Percentiles rank a stretch among this genome's conserved stretches.
Evolutionary conservation across 2,888 invertebrate species (phyloP).

Genomic region (Perizoma affinitatum): DNA sequence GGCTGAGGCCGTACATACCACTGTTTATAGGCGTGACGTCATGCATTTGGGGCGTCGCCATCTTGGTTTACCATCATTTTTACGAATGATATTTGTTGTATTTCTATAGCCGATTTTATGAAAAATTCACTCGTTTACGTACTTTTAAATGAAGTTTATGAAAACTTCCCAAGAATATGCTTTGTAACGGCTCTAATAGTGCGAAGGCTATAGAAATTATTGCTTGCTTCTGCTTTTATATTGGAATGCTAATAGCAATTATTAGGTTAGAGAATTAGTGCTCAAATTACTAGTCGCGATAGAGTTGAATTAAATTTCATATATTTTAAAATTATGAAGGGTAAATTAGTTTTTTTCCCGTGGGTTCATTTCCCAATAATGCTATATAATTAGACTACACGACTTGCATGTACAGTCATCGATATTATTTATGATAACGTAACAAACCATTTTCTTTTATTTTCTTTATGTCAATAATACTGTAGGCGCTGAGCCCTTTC

Average conservation of each 20-base stretch:
- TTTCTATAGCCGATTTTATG: conserved; percentile 40
- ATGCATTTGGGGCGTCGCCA: conserved; percentile 92
- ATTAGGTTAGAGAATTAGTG: conserved; percentile 40
- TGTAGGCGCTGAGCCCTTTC: too few relatives aligned
- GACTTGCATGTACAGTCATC: too few relatives aligned
- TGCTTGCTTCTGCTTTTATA: conserved; percentile 3
- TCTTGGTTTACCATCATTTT: conserved; percentile 75
- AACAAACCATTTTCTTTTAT: too few relatives aligned
- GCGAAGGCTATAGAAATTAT: conserved; percentile 8
- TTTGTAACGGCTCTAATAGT: too few relatives aligned
- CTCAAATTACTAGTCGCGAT: conserved; percentile 40
- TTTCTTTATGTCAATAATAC: too few relatives aligned
- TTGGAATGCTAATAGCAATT: conserved; percentile 13
- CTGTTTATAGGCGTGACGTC: conserved; percentile 95
- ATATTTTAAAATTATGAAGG: background rate
- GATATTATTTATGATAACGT: too few relatives aligned
- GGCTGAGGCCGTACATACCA: conserved; percentile 88
- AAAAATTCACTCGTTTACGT: too few relatives aligned
- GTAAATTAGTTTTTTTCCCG: too few relatives aligned
- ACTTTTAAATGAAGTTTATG: too few relatives aligned
- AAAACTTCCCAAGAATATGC: too few relatives aligned
- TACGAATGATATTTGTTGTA: conserved; percentile 57
- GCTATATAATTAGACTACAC: too few relatives aligned
- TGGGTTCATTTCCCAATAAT: too few relatives aligned
- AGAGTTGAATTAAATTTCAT: background rate